Percentiles rank a stretch among this genome's conserved stretches.
These are phyloP conservation scores for Cacatua alba DNA, from an alignment of 2,113 vertebrate genomes.

Conservation along the genomic window DNA sequence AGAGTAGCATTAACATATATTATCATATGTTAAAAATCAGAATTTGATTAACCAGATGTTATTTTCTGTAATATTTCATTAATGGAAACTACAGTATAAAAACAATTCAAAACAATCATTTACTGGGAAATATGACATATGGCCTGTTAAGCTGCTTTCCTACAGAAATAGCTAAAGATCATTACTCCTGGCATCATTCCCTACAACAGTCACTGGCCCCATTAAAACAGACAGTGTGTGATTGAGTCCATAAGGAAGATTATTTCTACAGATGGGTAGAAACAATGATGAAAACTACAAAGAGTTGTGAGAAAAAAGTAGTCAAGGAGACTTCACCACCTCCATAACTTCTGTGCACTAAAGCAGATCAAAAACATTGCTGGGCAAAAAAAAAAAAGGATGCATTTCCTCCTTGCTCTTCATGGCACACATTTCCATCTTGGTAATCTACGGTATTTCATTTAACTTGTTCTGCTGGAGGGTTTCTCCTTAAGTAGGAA, in stretches of 20 bases:
- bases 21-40: neutral
- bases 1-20: neutral
- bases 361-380: neutral
- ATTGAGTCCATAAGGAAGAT: neutral
- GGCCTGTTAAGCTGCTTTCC: constrained; percentile 38
- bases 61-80: constrained; percentile 33
- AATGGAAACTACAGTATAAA: constrained; percentile 20
- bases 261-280: constrained; percentile 10
- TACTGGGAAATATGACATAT: constrained; percentile 46
- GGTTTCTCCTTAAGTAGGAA: neutral
- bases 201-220: neutral
- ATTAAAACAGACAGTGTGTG: neutral
- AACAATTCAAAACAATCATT: constrained; percentile 47
- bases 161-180: constrained; percentile 45
- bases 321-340: constrained; percentile 57
- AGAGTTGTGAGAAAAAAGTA: constrained; percentile 9
- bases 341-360: constrained; percentile 27
- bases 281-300: constrained; percentile 22
- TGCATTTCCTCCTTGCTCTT: neutral
- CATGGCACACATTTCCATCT: neutral
- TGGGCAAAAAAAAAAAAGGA: neutral
- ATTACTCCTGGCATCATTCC: constrained; percentile 5
- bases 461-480: neutral
- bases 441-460: neutral
- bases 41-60: constrained; percentile 27